phyloP scores from a whole-genome alignment of 2,888 invertebrate genomes.

The Polymixis lichenea region DNA sequence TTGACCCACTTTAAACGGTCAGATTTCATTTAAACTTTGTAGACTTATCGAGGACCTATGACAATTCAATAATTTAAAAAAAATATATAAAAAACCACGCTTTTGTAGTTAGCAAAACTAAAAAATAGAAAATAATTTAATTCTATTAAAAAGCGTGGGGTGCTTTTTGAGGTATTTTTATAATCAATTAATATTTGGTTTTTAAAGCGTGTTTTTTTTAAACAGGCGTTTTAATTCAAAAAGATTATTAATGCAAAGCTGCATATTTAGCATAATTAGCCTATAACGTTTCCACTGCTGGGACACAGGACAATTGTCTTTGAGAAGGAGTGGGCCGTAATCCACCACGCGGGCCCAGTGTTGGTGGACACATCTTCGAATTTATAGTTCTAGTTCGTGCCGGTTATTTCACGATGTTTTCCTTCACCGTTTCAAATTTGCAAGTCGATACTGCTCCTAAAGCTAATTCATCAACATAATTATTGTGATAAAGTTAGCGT shows the following conservation, averaged over 20 bases:
- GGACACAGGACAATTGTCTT: not conserved
- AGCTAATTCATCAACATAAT: constrained; percentile 6
- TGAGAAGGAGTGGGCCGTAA: not conserved
- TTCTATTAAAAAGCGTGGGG: too few species aligned
- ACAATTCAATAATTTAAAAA: too few species aligned
- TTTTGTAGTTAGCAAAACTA: too few species aligned
- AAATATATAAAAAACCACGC: too few species aligned
- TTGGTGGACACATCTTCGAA: not conserved
- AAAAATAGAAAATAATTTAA: too few species aligned
- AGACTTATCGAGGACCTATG: too few species aligned
- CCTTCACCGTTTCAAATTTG: constrained; percentile 3
- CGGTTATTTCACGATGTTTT: not conserved
- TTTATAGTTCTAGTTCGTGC: not conserved
- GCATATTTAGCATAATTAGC: not conserved
- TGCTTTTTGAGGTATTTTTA: too few species aligned
- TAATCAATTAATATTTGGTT: too few species aligned
- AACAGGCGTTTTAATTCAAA: not conserved
- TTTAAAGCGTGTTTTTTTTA: too few species aligned
- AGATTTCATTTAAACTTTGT: too few species aligned
- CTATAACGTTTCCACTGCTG: not conserved
- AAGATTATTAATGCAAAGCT: not conserved
- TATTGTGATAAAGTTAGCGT: not conserved
- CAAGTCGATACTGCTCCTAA: not conserved
- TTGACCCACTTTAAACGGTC: too few species aligned
- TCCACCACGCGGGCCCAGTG: not conserved